Evolutionary conservation across 2,797 vertebrate genomes (phyloP), one percentile per base, ranked within the genome.

Genomic region (Lemur catta): DNA sequence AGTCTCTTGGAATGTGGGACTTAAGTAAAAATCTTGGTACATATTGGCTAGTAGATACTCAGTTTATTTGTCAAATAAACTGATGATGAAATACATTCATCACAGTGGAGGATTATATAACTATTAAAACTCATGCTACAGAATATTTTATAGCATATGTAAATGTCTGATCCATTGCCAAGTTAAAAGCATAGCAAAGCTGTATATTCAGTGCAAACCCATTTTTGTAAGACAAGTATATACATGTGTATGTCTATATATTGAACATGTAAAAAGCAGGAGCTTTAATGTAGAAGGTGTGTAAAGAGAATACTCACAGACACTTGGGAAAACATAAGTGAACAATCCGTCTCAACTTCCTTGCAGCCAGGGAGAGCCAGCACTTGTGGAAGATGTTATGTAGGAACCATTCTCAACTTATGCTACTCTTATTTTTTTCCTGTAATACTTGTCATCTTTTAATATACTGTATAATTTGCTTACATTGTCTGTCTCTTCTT

Each of bases 341-440:
- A 67, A 13, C 63, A 8, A 2, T 33, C 4, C 5, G 12, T 59
- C 26, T 69, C 33, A 20, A 1, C 52, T 26, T 71, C 24, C 20
- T 24, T 18, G 46, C 11, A 63, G 38, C 48, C 46, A 30, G 7
- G 12, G 61, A 92, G 71, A 65, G 63, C 63, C 52, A 67, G 57
- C 22, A 1, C 35, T 38, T 26, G 35, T 0, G 35, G 13, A 72
- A 18, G 14, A 61, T 20, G 71, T 43, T 50, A 1, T 12, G 17
- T 3, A 33, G 28, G n/a, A 80, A 22, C 10, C 33, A 5, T n/a
- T 71, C 65, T 35, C 38, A 1, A 4, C 11, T 48, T 9, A 9
- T 9, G 24, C 57, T 59, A n/a, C 13, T 67, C 24, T 67, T 41
- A 5, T 14, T 35, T 71, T 20, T 75, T 30, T 10, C 46, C 50